Evolutionary conservation across 1,140 invertebrate genomes (phyloP), one percentile per base, ranked within the genome.

Genomic region (Lithobius niger): DNA sequence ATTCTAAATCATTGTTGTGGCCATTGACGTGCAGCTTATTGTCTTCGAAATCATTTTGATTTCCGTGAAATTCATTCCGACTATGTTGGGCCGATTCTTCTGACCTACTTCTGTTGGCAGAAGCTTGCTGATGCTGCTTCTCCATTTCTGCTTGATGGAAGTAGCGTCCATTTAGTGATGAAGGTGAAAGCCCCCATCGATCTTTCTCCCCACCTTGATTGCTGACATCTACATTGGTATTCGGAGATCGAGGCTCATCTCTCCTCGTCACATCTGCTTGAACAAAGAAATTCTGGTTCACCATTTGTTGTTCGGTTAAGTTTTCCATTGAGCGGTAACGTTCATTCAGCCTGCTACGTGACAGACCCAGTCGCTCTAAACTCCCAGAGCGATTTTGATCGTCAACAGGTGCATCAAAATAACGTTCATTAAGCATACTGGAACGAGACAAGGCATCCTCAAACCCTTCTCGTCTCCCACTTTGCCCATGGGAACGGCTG

Each of bases 271-370:
- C 16, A 26, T 50, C 25, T 26, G 48, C 6, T 26, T 50, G 22
- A 19, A 50, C 49, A 19, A 27, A 40, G 6, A 10, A 21, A 22
- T 55, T 55, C n/a, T 22, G 6, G 25, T 47, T 47, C 3, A 21
- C 24, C 4, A 6, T 25, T n/a, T 27, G 6, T 24, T 25, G 42
- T 61, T 63, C 76, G 76, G 66, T 77, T 78, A 66, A 49, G 50
- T 65, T 76, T 49, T 89, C 87, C 19, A 87, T 80, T 10, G 85
- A 88, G 61, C 86, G 86, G 62, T 91, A 91, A 2, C 88, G 73
- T 52, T 90, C 88, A 63, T 91, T 91, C 2, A 91, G 70, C 55
- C 83, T 78, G n/a, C 84, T 86, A 62, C 83, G 80, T 2, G 86
- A 89, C 6, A 91, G 67, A 0, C 87, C 86, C 42, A 87, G 69